A percentile compares a stretch with the other conserved stretches of the same genome.
Conservation (phyloP, 1,140 invertebrate species). For the Lepidotrigona ventralis region DNA sequence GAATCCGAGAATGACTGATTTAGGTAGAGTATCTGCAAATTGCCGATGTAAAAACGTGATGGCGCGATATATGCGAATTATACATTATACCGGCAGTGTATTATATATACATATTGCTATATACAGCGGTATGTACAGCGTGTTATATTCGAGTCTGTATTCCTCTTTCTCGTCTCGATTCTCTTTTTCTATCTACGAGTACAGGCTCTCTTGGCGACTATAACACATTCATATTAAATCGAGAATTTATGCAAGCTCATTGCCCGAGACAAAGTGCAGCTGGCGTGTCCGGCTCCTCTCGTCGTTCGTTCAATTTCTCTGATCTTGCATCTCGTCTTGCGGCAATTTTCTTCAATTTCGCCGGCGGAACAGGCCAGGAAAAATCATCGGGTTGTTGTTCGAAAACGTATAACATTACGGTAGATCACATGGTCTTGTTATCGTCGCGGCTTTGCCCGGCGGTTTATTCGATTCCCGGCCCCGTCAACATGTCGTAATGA, state of each 20-base stretch:
- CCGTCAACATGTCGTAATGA: slow-evolving; percentile 32
- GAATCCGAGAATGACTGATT: neutral
- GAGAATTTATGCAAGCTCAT: slow-evolving; percentile 60
- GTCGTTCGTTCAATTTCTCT: neutral
- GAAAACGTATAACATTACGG: slow-evolving; percentile 13
- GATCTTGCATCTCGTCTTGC: neutral
- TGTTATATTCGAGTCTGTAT: slow-evolving; percentile 15
- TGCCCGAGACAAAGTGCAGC: slow-evolving; percentile 22
- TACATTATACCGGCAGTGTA: neutral
- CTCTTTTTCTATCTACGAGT: neutral
- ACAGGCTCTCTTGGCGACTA: slow-evolving; percentile 35
- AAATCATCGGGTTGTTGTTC: neutral
- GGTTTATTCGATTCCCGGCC: slow-evolving; percentile 18
- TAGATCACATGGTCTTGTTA: slow-evolving; percentile 13
- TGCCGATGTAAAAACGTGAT: neutral
- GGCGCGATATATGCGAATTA: neutral
- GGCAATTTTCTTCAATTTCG: neutral
- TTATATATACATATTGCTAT: neutral
- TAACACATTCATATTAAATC: slow-evolving; percentile 63
- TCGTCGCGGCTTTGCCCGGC: neutral
- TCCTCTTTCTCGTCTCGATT: neutral
- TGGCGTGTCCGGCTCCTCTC: too few relatives aligned
- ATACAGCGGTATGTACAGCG: neutral
- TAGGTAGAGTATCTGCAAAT: neutral
- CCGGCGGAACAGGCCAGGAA: neutral